A percentile compares a stretch with the other conserved stretches of the same genome.
Conservation (phyloP, 2,113 vertebrate species). For the Lipophrys pholis region DNA sequence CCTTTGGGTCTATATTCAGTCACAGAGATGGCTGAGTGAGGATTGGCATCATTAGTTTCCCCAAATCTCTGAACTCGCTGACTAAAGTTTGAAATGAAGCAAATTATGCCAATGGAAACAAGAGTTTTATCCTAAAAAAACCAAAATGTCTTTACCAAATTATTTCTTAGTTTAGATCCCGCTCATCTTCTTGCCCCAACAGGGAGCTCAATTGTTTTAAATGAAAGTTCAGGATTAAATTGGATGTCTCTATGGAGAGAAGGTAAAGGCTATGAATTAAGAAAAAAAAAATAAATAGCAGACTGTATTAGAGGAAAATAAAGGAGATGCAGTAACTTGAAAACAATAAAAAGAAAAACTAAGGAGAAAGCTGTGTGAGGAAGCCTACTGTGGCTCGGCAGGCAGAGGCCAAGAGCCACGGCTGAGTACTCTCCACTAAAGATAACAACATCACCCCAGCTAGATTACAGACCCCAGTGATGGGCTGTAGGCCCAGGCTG, state of each 20-base stretch:
- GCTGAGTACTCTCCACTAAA: conserved; percentile 66
- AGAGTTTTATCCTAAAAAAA: too few species aligned
- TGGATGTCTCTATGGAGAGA: neutral
- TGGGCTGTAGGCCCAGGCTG: conserved; percentile 65
- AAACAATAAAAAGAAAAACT: conserved; percentile 15
- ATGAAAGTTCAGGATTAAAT: conserved; percentile 18
- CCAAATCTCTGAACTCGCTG: conserved; percentile 18
- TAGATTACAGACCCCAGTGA: conserved; percentile 63
- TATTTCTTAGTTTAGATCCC: too few species aligned
- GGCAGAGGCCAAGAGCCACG: conserved; percentile 38
- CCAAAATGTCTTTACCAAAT: too few species aligned
- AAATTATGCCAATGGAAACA: too few species aligned
- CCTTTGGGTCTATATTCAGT: conserved; percentile 69
- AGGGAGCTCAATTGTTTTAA: conserved; percentile 1
- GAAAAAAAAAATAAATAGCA: conserved; percentile 9
- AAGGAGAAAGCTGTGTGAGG: conserved; percentile 28
- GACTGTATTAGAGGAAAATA: conserved; percentile 1
- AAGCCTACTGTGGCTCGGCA: conserved; percentile 21
- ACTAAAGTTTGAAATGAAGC: conserved; percentile 29
- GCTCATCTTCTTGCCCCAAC: too few species aligned
- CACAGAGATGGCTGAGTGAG: conserved; percentile 47
- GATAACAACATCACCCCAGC: conserved; percentile 59
- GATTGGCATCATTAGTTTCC: conserved; percentile 46
- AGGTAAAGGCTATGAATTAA: conserved; percentile 6
- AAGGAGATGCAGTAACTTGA: conserved; percentile 7